Percentiles rank a stretch among this genome's conserved stretches.
Evolutionary conservation across 2,888 invertebrate genomes (phyloP).

Genomic region (Charanyca ferruginea): DNA sequence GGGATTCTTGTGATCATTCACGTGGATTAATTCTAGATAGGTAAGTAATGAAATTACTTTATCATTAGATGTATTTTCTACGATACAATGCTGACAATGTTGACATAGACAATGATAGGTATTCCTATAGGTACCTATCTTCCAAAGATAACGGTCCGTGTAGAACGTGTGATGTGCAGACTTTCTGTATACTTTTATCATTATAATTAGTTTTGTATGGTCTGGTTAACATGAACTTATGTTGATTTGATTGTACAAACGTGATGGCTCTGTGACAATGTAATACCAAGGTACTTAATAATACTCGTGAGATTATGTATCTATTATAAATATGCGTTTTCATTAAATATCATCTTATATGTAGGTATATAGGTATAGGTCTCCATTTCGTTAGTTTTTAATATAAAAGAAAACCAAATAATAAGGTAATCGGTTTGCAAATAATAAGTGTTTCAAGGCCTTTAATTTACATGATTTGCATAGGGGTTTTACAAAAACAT

Average conservation of each 20-base stretch:
- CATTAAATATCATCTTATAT: neutral
- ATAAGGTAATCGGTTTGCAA: neutral
- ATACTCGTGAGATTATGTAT: neutral
- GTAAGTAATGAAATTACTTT: too few species aligned
- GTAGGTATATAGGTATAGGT: too few species aligned
- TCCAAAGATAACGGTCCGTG: conserved; percentile 22
- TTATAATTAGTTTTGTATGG: conserved; percentile 28
- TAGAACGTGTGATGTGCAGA: conserved; percentile 22
- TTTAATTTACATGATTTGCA: neutral
- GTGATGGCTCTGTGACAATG: conserved; percentile 14
- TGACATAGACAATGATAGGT: neutral
- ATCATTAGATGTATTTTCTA: too few species aligned
- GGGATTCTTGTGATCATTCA: too few species aligned
- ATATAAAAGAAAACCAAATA: neutral
- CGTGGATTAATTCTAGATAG: too few species aligned
- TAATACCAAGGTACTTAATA: neutral
- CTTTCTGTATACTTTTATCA: conserved; percentile 24
- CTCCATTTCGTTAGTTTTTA: neutral
- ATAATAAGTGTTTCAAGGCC: conserved; percentile 7
- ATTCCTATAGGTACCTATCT: neutral
- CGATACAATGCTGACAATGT: too few species aligned
- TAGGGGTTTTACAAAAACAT: conserved; percentile 3
- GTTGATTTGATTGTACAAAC: conserved; percentile 9
- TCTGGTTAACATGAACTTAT: conserved; percentile 26
- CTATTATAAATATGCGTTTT: neutral